Percentiles rank a stretch among this genome's conserved stretches.
These are phyloP conservation scores for Hermaeophaga mercurialis DNA, from an alignment of 2,888 invertebrate species.

Conservation along the genomic window DNA sequence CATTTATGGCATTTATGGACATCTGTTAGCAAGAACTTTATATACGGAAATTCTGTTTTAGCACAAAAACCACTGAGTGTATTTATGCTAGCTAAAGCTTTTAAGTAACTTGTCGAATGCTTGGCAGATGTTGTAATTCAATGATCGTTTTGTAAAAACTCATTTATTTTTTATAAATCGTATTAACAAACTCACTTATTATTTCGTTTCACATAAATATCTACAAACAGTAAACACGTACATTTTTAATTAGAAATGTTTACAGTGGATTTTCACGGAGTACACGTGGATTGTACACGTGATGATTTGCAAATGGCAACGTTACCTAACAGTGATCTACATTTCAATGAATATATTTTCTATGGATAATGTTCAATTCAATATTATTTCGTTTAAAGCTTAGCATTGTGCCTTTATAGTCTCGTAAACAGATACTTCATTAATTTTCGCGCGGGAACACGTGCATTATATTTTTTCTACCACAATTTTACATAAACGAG, in stretches of 20 bases:
- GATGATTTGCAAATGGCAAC: slow-evolving; percentile 7
- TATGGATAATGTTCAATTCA: not conserved
- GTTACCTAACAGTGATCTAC: slow-evolving; percentile 5
- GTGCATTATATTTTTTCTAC: no score
- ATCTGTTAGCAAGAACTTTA: slow-evolving; percentile 33
- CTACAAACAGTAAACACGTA: no score
- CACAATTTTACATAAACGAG: no score
- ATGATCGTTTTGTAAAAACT: slow-evolving; percentile 17
- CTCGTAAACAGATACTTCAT: not conserved
- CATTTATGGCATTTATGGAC: no score
- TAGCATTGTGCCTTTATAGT: not conserved
- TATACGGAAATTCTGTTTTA: slow-evolving; percentile 41
- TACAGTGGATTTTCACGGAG: not conserved
- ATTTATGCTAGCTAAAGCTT: slow-evolving; percentile 37
- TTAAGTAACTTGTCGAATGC: slow-evolving; percentile 53
- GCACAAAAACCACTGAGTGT: slow-evolving; percentile 34
- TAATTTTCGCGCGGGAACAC: no score
- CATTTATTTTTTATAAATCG: no score
- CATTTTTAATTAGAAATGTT: slow-evolving; percentile 1
- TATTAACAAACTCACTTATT: no score
- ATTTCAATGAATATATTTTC: not conserved
- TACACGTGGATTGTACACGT: slow-evolving; percentile 18
- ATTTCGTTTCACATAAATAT: no score
- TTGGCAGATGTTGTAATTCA: slow-evolving; percentile 49
- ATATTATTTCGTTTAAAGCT: not conserved